Evolutionary conservation across 2,888 invertebrate genomes (phyloP).

Genomic region (Geophilus truncorum): DNA sequence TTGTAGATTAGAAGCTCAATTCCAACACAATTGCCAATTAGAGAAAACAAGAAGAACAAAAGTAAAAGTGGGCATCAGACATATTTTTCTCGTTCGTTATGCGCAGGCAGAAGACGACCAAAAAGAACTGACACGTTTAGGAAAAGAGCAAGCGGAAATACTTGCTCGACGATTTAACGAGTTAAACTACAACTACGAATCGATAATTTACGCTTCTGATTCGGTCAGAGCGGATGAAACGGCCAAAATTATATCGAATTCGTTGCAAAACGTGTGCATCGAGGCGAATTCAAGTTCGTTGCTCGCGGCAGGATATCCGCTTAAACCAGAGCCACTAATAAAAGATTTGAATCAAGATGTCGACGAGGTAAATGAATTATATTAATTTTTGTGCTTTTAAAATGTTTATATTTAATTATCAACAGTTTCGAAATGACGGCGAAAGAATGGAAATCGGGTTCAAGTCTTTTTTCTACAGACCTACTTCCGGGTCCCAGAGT

Average conservation of each 20-base stretch:
- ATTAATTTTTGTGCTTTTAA: too few relatives aligned
- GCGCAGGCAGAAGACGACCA: too few relatives aligned
- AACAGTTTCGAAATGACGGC: too few relatives aligned
- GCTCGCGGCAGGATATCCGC: conserved; percentile 91
- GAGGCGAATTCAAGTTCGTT: conserved; percentile 63
- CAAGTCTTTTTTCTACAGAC: conserved; percentile 86
- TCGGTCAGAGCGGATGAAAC: conserved; percentile 81
- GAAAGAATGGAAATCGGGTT: conserved; percentile 94
- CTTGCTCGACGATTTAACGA: conserved; percentile 74
- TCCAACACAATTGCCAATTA: too few relatives aligned
- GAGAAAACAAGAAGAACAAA: too few relatives aligned
- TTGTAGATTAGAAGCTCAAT: conserved; percentile 42
- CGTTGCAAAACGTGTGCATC: conserved; percentile 58
- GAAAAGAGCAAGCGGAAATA: conserved; percentile 73
- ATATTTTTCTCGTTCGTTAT: too few relatives aligned
- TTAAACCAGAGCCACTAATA: conserved; percentile 92
- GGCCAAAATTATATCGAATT: conserved; percentile 60
- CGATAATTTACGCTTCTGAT: conserved; percentile 85
- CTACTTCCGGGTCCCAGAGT: conserved; percentile 72
- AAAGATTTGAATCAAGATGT: conserved; percentile 48
- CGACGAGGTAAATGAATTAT: not conserved
- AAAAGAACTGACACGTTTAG: too few relatives aligned
- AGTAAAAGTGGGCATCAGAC: too few relatives aligned
- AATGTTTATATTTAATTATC: conserved; percentile 84
- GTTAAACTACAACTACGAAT: conserved; percentile 71